phyloP scores from a whole-genome alignment of 1,140 invertebrate genomes.

The Meteorus sp. region DNA sequence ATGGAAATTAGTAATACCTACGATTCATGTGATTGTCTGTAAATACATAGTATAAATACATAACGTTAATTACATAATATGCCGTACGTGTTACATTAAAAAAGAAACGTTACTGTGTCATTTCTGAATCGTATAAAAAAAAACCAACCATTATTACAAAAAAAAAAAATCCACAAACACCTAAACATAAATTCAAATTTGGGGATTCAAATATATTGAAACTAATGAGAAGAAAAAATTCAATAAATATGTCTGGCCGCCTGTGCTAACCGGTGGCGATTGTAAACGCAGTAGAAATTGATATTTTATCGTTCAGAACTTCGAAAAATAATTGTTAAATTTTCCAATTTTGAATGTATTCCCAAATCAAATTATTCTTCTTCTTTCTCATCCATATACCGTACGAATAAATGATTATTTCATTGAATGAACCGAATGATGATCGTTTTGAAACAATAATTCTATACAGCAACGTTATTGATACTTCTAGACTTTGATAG shows the following conservation, averaged over 20 bases:
- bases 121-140: constrained; percentile 50
- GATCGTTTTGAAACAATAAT: too few relatives aligned
- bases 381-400: too few relatives aligned
- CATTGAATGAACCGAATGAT: too few relatives aligned
- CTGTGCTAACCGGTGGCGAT: constrained; percentile 50
- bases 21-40: constrained; percentile 60
- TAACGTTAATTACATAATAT: constrained; percentile 58
- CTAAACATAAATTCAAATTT: constrained; percentile 6
- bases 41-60: constrained; percentile 53
- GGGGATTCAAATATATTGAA: constrained; percentile 18
- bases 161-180: constrained; percentile 7
- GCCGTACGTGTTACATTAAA: constrained; percentile 58
- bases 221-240: constrained; percentile 16
- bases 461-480: too few relatives aligned
- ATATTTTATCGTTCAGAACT: not conserved
- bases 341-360: too few relatives aligned
- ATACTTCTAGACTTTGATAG: too few relatives aligned
- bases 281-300: not conserved
- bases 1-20: constrained; percentile 42
- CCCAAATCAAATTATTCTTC: too few relatives aligned
- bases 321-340: not conserved
- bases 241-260: constrained; percentile 51
- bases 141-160: too few relatives aligned
- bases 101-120: constrained; percentile 55
- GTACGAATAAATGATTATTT: too few relatives aligned